Evolutionary conservation across 2,888 invertebrate species (phyloP), one percentile per base, ranked within the genome.

Genomic region (Resseliella maxima): DNA sequence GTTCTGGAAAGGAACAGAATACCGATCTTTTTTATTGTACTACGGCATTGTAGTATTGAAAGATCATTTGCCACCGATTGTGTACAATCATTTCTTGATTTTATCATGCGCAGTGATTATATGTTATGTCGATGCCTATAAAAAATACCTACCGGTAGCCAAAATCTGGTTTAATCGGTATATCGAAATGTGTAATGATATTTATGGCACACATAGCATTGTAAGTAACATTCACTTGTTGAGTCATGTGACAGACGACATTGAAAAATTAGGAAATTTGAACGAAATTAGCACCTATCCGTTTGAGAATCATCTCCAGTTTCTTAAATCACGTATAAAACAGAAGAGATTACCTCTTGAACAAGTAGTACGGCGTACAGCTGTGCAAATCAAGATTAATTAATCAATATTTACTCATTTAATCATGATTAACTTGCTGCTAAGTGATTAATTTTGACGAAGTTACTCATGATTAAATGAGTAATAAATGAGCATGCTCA

Each of bases 161-260:
- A 86, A 88, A 86, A 86, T 54, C n/a, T 72, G 88, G 85, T 86
- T 88, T 15, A n/a, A 86, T 85, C 36, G 87, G 41, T 88, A 87
- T 87, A 87, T 88, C 21, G 87, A 88, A 88, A 50, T 31, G 36
- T 88, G 86, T 88, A 85, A 88, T 59, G 87, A 88, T 54, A 81
- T 90, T 38, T 90, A 90, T 88, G 89, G 89, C 21, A 87, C 88
- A 86, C 88, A 90, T 46, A 88, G 87, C 86, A 87, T 90, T 27
- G 88, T 88, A n/a, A 89, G 90, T 87, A 91, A 91, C 88, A 88
- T 90, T 6, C 90, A 91, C 88, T 88, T 88, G 59, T 87, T 91
- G 21, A 87, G 89, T 36, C 90, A 90, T 88, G 85, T 90, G 36
- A 88, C 89, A 41, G 88, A 89, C 86, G 90, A 91, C 87, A 89